Evolutionary conservation across 1,140 invertebrate genomes (phyloP).

Genomic region (Drosophila bocqueti): DNA sequence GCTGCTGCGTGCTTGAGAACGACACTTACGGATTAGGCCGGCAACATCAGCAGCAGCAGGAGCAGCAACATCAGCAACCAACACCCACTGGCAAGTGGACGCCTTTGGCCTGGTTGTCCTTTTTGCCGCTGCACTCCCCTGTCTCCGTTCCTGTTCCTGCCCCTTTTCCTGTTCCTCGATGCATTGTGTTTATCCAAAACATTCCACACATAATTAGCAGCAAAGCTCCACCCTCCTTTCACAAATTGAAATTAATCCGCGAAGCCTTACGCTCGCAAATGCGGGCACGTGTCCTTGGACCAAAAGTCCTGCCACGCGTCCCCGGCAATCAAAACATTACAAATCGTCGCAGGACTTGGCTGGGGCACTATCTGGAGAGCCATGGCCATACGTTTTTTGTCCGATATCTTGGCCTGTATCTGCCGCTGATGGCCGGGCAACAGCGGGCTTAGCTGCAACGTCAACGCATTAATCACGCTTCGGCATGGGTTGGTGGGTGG

Average conservation of each 20-base stretch:
- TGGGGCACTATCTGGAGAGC: conserved; percentile 56
- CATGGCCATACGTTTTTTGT: conserved; percentile 69
- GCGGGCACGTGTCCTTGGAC: conserved; percentile 76
- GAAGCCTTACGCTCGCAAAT: conserved; percentile 80
- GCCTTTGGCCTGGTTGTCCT: conserved; percentile 69
- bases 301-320: conserved; percentile 44
- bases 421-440: conserved; percentile 55
- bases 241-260: conserved; percentile 84
- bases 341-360: conserved; percentile 53
- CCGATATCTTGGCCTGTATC: conserved; percentile 65
- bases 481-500: conserved; percentile 41
- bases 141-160: conserved; percentile 12
- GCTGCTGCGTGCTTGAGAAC: conserved; percentile 78
- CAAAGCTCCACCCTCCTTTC: conserved; percentile 51
- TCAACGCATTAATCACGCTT: conserved; percentile 83
- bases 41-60: conserved; percentile 44
- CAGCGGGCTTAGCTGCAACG: conserved; percentile 70
- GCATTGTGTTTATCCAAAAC: conserved; percentile 80
- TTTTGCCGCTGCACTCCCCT: conserved; percentile 55
- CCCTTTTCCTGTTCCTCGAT: conserved; percentile 24
- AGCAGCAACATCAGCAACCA: conserved; percentile 18
- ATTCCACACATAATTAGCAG: conserved; percentile 83
- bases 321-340: conserved; percentile 74
- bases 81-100: conserved; percentile 61
- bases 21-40: conserved; percentile 83